A percentile compares a stretch with the other conserved stretches of the same genome.
phyloP scores from a whole-genome alignment of 2,888 invertebrate species.

The Morpho helenor region DNA sequence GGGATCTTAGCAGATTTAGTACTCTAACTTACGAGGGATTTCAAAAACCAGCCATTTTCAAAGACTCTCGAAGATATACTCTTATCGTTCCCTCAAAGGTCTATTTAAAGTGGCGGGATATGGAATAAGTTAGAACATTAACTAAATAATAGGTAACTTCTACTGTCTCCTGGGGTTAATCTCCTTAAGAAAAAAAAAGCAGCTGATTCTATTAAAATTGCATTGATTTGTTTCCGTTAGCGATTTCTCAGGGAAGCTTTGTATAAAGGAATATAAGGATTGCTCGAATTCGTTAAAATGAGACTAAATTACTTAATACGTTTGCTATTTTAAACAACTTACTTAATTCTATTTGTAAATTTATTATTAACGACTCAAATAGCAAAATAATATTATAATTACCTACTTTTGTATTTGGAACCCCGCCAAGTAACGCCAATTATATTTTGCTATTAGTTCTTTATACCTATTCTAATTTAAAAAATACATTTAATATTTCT shows the following conservation, averaged over 20 bases:
- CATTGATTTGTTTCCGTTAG: slow-evolving; percentile 13
- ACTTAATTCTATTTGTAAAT: too few species aligned
- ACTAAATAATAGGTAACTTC: slow-evolving; percentile 31
- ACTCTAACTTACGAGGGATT: slow-evolving; percentile 37
- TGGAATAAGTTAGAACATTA: slow-evolving; percentile 30
- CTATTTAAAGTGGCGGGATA: slow-evolving; percentile 22
- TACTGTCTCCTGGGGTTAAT: slow-evolving; percentile 31
- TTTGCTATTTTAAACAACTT: neutral
- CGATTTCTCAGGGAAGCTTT: too few species aligned
- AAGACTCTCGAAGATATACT: slow-evolving; percentile 3
- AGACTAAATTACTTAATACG: too few species aligned
- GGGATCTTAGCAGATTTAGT: slow-evolving; percentile 59
- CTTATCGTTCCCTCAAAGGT: slow-evolving; percentile 8
- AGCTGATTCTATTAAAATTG: slow-evolving; percentile 24
- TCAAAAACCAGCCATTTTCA: slow-evolving; percentile 30
- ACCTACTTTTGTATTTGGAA: too few species aligned
- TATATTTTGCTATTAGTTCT: too few species aligned
- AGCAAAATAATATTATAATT: too few species aligned
- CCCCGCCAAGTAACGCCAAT: too few species aligned
- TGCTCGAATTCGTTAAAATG: too few species aligned
- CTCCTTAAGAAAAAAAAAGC: slow-evolving; percentile 26
- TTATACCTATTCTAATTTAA: too few species aligned
- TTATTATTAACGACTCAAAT: too few species aligned
- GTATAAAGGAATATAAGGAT: too few species aligned
- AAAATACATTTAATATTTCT: too few species aligned